Evolutionary conservation across 1,140 invertebrate species (phyloP).

Genomic region (Pogonognathellus flavescens): DNA sequence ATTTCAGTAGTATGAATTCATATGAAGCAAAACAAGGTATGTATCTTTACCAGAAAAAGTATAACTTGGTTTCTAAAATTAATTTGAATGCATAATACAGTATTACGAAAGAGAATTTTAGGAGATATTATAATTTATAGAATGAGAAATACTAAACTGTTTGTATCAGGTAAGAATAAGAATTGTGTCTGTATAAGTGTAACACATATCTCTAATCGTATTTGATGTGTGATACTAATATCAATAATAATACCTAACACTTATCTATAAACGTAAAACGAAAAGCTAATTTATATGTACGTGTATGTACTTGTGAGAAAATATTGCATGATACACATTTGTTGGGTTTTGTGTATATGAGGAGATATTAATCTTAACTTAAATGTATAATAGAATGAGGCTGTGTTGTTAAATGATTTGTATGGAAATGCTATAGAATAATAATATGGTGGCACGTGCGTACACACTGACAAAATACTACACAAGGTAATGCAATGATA

Average conservation of each 20-base stretch:
- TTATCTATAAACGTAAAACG: too few relatives aligned
- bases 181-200: background rate
- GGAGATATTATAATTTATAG: too few relatives aligned
- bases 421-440: background rate
- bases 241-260: background rate
- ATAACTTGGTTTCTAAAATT: too few relatives aligned
- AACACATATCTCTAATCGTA: conserved; percentile 38
- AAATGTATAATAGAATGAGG: background rate
- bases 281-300: background rate
- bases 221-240: conserved; percentile 39
- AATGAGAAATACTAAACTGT: background rate
- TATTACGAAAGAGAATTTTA: too few relatives aligned
- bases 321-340: background rate
- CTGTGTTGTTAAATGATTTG: too few relatives aligned
- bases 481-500: conserved; percentile 46
- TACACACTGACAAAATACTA: conserved; percentile 33
- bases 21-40: too few relatives aligned
- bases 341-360: background rate
- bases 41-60: too few relatives aligned
- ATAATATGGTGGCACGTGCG: conserved; percentile 2
- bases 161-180: conserved; percentile 10
- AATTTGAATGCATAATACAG: too few relatives aligned
- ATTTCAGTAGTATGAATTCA: too few relatives aligned
- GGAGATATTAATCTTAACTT: background rate
- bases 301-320: background rate